Base-by-base conservation (phyloP, 1,140 invertebrate species). In the Aphelenchoides avenae region DNA sequence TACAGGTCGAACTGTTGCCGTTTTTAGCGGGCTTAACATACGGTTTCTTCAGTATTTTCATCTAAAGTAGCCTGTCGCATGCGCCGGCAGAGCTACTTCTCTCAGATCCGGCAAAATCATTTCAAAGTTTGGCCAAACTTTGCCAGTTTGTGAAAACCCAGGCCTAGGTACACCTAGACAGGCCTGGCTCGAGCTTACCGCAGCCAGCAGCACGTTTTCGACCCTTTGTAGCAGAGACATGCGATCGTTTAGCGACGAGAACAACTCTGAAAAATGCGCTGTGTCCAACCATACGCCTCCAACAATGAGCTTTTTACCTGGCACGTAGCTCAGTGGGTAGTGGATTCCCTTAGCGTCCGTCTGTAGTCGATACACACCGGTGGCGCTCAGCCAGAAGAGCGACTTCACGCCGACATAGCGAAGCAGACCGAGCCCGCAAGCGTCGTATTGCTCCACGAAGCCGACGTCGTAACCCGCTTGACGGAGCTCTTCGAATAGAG, bases 241-340 rank as follows among this genome's bases (percentile, higher is more conserved):
- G 24, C 49, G 24, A 37, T 59, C 44, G 22, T 43, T 30, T 18
- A 73, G 65, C 13, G 57, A 44, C 2, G 66, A 69, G 36, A 71
- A 71, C 5, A 71, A 43, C 46, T 71, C 69, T 73, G 39, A 51
- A 68, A 40, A n/a, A n/a, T n/a, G n/a, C n/a, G n/a, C n/a, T n/a
- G n/a, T n/a, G 5, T 39, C 18, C 11, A 33, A 26, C 2, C 1
- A 31, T 39, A 4, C 15, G n/a, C n/a, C n/a, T n/a, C n/a, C n/a
- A 22, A n/a, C 11, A 40, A n/a, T 7, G 18, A 20, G 3, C 20
- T 31, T 34, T 36, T 13, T 31, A 73, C 67, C 67, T 52, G 68
- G 71, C 15, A 73, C 70, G 61, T 71, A 71, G 34, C 69, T 71
- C 3, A 71, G 41, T 5, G 69, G 69, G 20, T 61, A 52, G 41